Base-by-base conservation (phyloP, 2,888 invertebrate genomes). In the Mactromeris polynyma region DNA sequence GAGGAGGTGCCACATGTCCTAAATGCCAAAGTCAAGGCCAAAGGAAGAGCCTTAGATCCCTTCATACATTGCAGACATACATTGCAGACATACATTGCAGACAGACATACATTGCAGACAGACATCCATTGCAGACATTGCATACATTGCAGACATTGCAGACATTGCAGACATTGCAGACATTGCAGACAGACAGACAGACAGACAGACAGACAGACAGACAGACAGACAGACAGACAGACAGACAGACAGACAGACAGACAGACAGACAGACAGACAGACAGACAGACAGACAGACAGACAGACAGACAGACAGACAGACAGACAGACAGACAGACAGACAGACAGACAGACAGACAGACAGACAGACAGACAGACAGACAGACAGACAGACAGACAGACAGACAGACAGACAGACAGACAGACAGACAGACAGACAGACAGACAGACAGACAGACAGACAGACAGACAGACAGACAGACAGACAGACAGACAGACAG, bases 131-230 rank as follows among this genome's bases (percentile, higher is more conserved):
- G n/a, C n/a, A n/a, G n/a, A n/a, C n/a, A n/a, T n/a, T n/a, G n/a
- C n/a, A n/a, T n/a, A n/a, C n/a, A n/a, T n/a, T n/a, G n/a, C n/a
- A n/a, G n/a, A n/a, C n/a, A n/a, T n/a, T n/a, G n/a, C n/a, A n/a
- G n/a, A n/a, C n/a, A n/a, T n/a, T n/a, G n/a, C n/a, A n/a, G n/a
- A n/a, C n/a, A n/a, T n/a, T n/a, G n/a, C n/a, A n/a, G n/a, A n/a
- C n/a, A n/a, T n/a, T n/a, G 31, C 78, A 80, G 80, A n/a, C 36
- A 46, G 78, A 31, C 31, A 78, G 78, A 31, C 31, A 78, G 78
- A 31, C 31, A 78, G 78, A 31, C 31, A 78, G 78, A 31, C 31
- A 78, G 78, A 31, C 31, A 78, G 78, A 31, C 31, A 78, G 78
- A 31, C 31, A 78, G 78, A 31, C 31, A 78, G 78, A 31, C 31